Conservation (phyloP, 2,797 vertebrate genomes). For the Coracias cyanogaster region DNA sequence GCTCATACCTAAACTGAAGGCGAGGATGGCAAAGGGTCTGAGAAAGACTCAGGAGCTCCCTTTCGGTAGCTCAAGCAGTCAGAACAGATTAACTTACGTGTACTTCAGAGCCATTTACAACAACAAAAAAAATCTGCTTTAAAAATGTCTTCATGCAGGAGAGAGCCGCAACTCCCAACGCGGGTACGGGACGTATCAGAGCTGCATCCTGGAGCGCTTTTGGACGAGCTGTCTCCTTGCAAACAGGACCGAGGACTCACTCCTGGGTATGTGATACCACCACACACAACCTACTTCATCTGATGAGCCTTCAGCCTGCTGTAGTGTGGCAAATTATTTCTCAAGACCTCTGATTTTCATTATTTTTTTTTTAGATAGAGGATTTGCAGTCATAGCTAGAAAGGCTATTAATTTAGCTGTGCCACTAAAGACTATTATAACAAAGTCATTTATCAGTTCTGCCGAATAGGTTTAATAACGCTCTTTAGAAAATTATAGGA, state of each 20-base stretch:
- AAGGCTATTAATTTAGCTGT: slow-evolving; percentile 46
- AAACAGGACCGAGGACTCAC: rapidly evolving
- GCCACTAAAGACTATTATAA: slow-evolving; percentile 20
- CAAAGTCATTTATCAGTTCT: slow-evolving; percentile 48
- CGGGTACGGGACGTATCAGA: rapidly evolving
- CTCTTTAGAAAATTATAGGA: slow-evolving; percentile 40
- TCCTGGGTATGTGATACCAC: not conserved
- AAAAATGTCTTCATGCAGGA: rapidly evolving
- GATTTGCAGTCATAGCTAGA: slow-evolving; percentile 19
- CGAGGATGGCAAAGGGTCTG: not conserved
- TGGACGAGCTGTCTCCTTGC: not conserved
- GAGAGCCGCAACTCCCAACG: not conserved
- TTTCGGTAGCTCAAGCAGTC: not conserved
- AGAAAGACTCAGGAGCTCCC: not conserved
- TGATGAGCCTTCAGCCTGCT: not conserved
- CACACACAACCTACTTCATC: not conserved
- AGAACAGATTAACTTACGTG: rapidly evolving
- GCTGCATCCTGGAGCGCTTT: rapidly evolving
- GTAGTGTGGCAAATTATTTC: not conserved
- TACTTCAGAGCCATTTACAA: not conserved
- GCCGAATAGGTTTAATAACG: slow-evolving; percentile 19
- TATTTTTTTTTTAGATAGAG: not conserved
- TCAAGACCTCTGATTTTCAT: not conserved
- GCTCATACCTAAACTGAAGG: not conserved
- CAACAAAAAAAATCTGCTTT: not conserved